These are phyloP conservation scores for Dreissena rostriformis DNA, from an alignment of 1,140 invertebrate genomes.

Conservation along the genomic window DNA sequence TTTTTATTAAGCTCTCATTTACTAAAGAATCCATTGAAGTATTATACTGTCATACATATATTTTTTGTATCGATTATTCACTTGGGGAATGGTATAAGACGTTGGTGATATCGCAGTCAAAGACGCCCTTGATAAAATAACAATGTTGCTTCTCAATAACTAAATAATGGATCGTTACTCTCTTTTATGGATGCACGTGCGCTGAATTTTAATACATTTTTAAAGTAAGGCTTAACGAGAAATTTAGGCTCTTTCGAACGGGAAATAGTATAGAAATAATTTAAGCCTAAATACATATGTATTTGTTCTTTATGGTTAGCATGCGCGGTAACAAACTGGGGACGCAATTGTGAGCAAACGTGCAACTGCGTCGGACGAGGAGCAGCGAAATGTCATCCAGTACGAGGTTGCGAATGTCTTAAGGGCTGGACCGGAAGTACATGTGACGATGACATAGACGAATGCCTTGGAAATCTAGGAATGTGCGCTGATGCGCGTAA, in stretches of 20 bases:
- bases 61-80: too few species aligned
- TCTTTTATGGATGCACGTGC: too few species aligned
- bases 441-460: conserved; percentile 21
- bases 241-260: too few species aligned
- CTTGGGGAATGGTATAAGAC: too few species aligned
- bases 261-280: neutral
- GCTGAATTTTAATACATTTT: too few species aligned
- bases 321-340: neutral
- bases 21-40: too few species aligned
- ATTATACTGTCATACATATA: too few species aligned
- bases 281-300: neutral
- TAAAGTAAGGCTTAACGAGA: too few species aligned
- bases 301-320: neutral
- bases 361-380: neutral
- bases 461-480: conserved; percentile 1
- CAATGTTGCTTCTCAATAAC: too few species aligned
- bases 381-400: neutral
- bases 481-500: neutral
- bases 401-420: neutral
- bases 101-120: too few species aligned
- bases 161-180: neutral
- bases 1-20: too few species aligned
- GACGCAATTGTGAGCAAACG: neutral
- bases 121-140: too few species aligned
- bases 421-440: conserved; percentile 11